Evolutionary conservation across 2,888 invertebrate species (phyloP).

Genomic region (Tortrix viridana): DNA sequence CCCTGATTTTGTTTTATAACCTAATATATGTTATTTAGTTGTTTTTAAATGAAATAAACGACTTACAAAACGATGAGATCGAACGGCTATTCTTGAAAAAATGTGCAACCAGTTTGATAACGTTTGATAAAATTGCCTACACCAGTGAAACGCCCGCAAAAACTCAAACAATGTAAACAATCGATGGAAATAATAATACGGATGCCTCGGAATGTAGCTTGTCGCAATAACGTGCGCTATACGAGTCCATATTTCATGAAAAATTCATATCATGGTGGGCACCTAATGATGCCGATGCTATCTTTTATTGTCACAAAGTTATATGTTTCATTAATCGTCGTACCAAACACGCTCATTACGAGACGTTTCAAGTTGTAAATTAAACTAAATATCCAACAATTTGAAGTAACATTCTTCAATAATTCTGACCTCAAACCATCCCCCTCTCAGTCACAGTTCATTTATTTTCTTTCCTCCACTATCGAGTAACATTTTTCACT

Average conservation of each 20-base stretch:
- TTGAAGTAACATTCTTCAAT: conserved; percentile 18
- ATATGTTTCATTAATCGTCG: conserved; percentile 77
- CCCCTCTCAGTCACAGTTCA: conserved; percentile 39
- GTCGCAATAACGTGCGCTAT: conserved; percentile 60
- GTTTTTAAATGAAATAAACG: conserved; percentile 3
- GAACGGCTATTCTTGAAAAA: conserved; percentile 40
- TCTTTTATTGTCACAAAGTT: conserved; percentile 75
- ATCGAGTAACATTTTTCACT: conserved; percentile 69
- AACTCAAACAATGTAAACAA: conserved; percentile 59
- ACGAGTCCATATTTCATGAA: conserved; percentile 79
- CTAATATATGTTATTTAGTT: conserved; percentile 31
- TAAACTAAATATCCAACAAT: conserved; percentile 15
- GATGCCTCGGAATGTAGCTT: conserved; percentile 56
- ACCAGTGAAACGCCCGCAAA: conserved; percentile 59
- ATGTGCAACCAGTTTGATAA: conserved; percentile 54
- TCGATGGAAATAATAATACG: conserved; percentile 67
- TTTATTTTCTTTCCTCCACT: conserved; percentile 61
- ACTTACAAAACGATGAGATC: conserved; percentile 16
- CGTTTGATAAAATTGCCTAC: conserved; percentile 63
- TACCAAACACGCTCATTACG: conserved; percentile 56
- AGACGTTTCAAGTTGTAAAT: conserved; percentile 18
- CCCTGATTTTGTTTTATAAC: conserved; percentile 27
- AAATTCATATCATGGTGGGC: conserved; percentile 76
- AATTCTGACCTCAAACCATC: conserved; percentile 20
- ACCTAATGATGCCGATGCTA: conserved; percentile 79